Conservation (phyloP, 2,113 vertebrate genomes). For the Neofelis nebulosa region DNA sequence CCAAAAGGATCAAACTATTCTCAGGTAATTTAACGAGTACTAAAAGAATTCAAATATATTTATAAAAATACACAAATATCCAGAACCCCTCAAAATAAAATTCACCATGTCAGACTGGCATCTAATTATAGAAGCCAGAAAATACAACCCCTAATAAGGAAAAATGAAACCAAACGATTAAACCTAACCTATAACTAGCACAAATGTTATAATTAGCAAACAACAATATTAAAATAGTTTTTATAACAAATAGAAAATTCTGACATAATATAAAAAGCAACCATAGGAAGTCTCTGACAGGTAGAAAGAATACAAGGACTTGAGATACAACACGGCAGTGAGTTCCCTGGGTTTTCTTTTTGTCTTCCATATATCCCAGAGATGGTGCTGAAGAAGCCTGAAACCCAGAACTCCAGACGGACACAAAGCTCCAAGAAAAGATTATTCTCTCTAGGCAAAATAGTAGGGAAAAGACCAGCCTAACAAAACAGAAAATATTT, state of each 20-base stretch:
- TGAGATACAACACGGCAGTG: neutral
- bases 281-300: neutral
- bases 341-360: neutral
- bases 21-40: neutral
- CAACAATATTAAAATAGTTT: neutral
- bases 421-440: neutral
- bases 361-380: neutral
- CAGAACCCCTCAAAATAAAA: neutral
- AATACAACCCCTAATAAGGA: neutral
- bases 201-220: neutral
- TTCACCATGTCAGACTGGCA: neutral
- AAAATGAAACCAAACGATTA: neutral
- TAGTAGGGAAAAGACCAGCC: neutral
- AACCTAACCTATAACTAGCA: neutral
- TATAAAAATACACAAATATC: neutral
- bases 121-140: neutral
- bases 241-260: neutral
- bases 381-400: neutral
- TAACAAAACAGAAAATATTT: neutral
- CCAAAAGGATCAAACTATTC: neutral
- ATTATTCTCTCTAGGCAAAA: neutral
- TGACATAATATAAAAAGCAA: neutral
- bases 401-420: neutral
- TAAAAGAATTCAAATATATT: neutral
- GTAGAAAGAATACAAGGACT: neutral